phyloP scores from a whole-genome alignment of 2,797 vertebrate species.

The Knipowitschia caucasica region DNA sequence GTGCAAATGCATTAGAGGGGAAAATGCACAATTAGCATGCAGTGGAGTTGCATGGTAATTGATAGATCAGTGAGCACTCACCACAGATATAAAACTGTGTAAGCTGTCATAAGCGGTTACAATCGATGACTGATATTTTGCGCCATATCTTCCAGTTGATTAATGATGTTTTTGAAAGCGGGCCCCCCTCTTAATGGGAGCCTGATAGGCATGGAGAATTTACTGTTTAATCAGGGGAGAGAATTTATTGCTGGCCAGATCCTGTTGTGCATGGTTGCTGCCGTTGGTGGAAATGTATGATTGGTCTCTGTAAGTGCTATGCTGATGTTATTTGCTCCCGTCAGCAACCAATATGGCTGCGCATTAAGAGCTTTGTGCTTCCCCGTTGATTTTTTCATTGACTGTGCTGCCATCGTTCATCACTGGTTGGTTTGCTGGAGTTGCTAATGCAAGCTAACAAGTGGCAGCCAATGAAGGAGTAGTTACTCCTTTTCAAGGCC shows the following conservation, averaged over 20 bases:
- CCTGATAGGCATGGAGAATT: slow-evolving; percentile 96
- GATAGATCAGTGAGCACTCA: slow-evolving; percentile 95
- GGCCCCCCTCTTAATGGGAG: slow-evolving; percentile 88
- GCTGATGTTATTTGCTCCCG: slow-evolving; percentile 80
- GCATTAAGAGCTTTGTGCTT: slow-evolving; percentile 81
- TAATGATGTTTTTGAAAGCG: slow-evolving; percentile 94
- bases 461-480: slow-evolving; percentile 36
- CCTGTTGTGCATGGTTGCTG: slow-evolving; percentile 39
- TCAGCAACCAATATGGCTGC: slow-evolving; percentile 80
- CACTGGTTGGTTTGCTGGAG: slow-evolving; percentile 66
- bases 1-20: slow-evolving; percentile 98
- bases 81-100: slow-evolving; percentile 98
- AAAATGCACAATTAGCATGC: slow-evolving; percentile 99
- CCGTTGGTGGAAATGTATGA: slow-evolving; percentile 74
- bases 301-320: slow-evolving; percentile 78
- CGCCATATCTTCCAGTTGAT: slow-evolving; percentile 89
- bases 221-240: slow-evolving; percentile 97
- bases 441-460: slow-evolving; percentile 45
- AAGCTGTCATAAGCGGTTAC: slow-evolving; percentile 99
- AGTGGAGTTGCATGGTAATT: slow-evolving; percentile 89
- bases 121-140: slow-evolving; percentile 96
- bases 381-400: slow-evolving; percentile 81
- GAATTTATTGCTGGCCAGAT: slow-evolving; percentile 79
- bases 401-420: slow-evolving; percentile 78
- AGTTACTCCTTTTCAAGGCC: slow-evolving; percentile 33